phyloP scores from a whole-genome alignment of 2,113 vertebrate species.

The Struthidea cinerea region DNA sequence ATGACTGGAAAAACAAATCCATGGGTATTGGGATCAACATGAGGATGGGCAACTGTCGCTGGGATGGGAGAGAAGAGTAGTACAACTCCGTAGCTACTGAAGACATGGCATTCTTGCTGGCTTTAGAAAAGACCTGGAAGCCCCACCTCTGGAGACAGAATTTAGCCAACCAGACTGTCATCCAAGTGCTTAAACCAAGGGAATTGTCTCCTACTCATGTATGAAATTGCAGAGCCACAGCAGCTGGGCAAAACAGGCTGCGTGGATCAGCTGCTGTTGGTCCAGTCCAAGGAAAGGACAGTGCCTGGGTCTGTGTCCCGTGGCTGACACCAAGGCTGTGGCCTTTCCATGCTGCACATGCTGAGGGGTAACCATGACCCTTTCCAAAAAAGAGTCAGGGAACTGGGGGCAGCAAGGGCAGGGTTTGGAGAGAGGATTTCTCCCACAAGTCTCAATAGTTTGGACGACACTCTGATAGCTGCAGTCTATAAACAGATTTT shows the following conservation, averaged over 20 bases:
- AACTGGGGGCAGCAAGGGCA: neutral
- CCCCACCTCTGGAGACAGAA: neutral
- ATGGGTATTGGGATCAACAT: neutral
- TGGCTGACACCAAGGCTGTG: neutral
- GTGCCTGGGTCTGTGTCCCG: neutral
- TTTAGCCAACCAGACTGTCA: neutral
- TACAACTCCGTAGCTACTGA: neutral
- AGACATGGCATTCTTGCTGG: neutral
- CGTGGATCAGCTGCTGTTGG: neutral
- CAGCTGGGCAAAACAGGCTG: neutral
- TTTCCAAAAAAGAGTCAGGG: neutral
- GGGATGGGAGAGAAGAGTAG: neutral
- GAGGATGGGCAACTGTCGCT: neutral
- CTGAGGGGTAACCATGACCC: neutral
- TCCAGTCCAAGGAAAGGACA: neutral
- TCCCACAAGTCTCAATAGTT: neutral
- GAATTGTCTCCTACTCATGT: neutral
- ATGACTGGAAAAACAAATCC: neutral
- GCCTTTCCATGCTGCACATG: neutral
- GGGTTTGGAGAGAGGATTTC: neutral
- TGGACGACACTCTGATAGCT: neutral
- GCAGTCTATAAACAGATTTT: neutral
- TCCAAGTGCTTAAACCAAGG: neutral
- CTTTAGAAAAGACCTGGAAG: neutral
- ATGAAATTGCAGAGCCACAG: neutral